Conservation (phyloP, 1,140 invertebrate genomes). For the Drosophila sturtevanti region DNA sequence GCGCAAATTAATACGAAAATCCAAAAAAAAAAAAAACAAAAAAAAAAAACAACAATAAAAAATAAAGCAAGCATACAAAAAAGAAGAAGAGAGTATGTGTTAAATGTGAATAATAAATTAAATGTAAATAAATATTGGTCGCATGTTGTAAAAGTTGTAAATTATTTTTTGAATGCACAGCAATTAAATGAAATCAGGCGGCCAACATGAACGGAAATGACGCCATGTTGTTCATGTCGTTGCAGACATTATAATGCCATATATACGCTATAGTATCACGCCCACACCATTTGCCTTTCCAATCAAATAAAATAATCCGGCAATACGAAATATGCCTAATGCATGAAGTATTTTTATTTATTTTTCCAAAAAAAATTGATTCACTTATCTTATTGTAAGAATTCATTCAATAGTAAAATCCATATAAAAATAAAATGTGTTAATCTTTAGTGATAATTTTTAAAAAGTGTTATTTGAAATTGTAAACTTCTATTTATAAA, state of each 20-base stretch:
- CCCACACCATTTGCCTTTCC: no score
- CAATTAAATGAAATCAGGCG: conserved; percentile 52
- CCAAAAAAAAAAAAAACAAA: conserved; percentile 26
- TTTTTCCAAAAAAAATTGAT: no score
- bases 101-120: conserved; percentile 64
- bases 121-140: conserved; percentile 27
- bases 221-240: conserved; percentile 45
- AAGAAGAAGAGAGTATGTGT: conserved; percentile 27
- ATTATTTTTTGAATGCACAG: conserved; percentile 47
- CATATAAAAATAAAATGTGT: no score
- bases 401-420: no score
- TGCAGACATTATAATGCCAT: conserved; percentile 7
- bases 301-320: no score
- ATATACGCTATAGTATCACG: neutral
- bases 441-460: no score
- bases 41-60: neutral
- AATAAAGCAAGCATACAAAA: neutral
- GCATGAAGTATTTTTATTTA: no score
- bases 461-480: no score
- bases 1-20: conserved; percentile 49
- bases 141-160: conserved; percentile 33
- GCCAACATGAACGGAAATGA: conserved; percentile 51
- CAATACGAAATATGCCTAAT: no score
- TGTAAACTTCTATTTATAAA: no score
- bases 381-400: no score